Evolutionary conservation across 2,888 invertebrate species (phyloP).

Genomic region (Scotopteryx bipunctaria): DNA sequence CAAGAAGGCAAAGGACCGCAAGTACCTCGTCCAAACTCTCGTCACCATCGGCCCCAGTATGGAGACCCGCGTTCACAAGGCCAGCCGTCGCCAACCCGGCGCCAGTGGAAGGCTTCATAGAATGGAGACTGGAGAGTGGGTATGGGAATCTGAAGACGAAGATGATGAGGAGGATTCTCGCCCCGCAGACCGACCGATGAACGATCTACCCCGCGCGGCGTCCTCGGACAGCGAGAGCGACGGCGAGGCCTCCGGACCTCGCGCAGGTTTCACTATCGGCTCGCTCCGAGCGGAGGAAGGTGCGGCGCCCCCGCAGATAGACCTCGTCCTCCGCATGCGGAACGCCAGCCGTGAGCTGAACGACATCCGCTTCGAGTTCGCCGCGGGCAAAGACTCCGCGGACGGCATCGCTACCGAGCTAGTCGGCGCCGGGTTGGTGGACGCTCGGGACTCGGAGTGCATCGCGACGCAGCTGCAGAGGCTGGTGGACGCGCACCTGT

Average conservation of each 20-base stretch:
- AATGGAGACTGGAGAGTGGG: constrained; percentile 98
- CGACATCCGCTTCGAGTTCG: constrained; percentile 99
- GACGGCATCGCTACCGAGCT: constrained; percentile 98
- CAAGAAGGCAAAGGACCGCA: constrained; percentile 98
- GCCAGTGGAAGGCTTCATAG: constrained; percentile 93
- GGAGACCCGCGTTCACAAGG: constrained; percentile 96
- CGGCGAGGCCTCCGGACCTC: constrained; percentile 43
- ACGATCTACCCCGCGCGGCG: constrained; percentile 83
- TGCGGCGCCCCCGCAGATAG: constrained; percentile 84
- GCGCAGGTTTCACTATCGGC: constrained; percentile 34
- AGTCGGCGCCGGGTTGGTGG: constrained; percentile 97
- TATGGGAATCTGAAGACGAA: constrained; percentile 98
- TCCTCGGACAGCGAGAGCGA: constrained; percentile 85
- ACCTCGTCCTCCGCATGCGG: constrained; percentile 94
- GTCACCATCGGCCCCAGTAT: constrained; percentile 94
- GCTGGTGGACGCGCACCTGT: constrained; percentile 87
- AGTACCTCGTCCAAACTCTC: constrained; percentile 93
- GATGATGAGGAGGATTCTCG: constrained; percentile 84
- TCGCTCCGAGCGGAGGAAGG: constrained; percentile 42
- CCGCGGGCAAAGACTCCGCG: constrained; percentile 94
- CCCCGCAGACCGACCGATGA: constrained; percentile 85
- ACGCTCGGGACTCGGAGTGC: constrained; percentile 94
- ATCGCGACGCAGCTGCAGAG: constrained; percentile 96
- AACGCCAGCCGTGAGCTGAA: constrained; percentile 97
- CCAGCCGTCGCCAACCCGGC: constrained; percentile 92